Percentiles rank a stretch among this genome's conserved stretches.
Conservation (phyloP, 2,888 invertebrate genomes). For the Polylopha cassiicola region DNA sequence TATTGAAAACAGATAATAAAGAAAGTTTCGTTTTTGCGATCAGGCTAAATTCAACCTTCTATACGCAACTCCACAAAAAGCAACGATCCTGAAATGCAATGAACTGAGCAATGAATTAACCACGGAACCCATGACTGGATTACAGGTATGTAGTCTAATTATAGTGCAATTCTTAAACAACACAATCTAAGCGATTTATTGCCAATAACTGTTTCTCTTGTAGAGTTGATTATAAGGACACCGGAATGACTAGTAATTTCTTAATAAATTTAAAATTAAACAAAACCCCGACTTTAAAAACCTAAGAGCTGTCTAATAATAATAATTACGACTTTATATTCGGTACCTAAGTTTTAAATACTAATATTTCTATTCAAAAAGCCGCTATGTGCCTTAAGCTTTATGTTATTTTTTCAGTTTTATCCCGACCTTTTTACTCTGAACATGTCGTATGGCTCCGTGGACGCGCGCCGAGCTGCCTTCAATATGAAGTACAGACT, state of each 20-base stretch:
- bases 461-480: constrained; percentile 76
- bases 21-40: constrained; percentile 11
- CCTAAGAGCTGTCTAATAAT: no score
- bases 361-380: no score
- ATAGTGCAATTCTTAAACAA: neutral
- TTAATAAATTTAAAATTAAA: no score
- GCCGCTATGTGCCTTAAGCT: no score
- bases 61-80: constrained; percentile 81
- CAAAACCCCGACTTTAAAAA: no score
- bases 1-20: no score
- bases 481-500: constrained; percentile 76
- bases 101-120: constrained; percentile 85
- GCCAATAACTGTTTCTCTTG: neutral
- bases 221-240: no score
- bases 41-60: constrained; percentile 62
- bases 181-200: neutral
- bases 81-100: constrained; percentile 82
- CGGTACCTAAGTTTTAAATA: no score
- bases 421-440: constrained; percentile 85
- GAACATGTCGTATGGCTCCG: constrained; percentile 79
- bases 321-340: no score
- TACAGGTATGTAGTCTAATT: constrained; percentile 50
- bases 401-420: constrained; percentile 70
- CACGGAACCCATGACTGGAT: constrained; percentile 65
- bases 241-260: no score